Percentiles rank a stretch among this genome's conserved stretches.
Conservation (phyloP, 2,797 vertebrate genomes). For the Nyctibius grandis region DNA sequence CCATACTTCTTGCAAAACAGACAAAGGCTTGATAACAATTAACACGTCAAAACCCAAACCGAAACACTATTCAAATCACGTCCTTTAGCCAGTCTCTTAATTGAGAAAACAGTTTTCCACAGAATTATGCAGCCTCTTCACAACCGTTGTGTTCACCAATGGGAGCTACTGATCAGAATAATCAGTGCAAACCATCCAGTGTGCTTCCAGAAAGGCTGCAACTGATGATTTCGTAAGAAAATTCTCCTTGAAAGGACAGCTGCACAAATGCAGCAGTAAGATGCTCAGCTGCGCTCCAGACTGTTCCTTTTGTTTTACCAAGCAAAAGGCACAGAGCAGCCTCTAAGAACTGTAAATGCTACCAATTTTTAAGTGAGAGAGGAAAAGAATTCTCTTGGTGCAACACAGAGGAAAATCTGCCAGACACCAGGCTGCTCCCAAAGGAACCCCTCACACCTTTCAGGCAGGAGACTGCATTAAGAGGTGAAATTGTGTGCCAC, state of each 20-base stretch:
- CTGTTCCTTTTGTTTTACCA: not conserved
- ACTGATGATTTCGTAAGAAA: not conserved
- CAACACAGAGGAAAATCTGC: not conserved
- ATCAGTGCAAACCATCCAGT: not conserved
- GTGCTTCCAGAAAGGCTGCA: not conserved
- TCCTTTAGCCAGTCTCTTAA: not conserved
- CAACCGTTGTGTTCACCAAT: not conserved
- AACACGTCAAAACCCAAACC: constrained; percentile 6
- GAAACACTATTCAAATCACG: constrained; percentile 12
- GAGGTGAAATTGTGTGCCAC: not conserved
- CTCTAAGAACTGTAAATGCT: not conserved
- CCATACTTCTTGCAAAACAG: not conserved
- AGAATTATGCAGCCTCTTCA: constrained; percentile 36
- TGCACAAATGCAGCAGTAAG: not conserved
- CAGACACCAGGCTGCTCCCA: not conserved
- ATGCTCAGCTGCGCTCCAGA: not conserved
- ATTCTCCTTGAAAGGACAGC: constrained; percentile 14
- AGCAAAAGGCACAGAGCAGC: not conserved
- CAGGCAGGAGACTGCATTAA: not conserved
- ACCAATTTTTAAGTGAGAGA: not conserved
- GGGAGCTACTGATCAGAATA: not conserved
- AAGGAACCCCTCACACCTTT: not conserved
- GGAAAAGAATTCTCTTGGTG: not conserved
- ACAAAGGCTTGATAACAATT: constrained; percentile 8
- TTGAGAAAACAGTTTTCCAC: not conserved